Percentiles rank a stretch among this genome's conserved stretches.
Conservation (phyloP, 1,140 invertebrate species). For the Diuraphis noxia region DNA sequence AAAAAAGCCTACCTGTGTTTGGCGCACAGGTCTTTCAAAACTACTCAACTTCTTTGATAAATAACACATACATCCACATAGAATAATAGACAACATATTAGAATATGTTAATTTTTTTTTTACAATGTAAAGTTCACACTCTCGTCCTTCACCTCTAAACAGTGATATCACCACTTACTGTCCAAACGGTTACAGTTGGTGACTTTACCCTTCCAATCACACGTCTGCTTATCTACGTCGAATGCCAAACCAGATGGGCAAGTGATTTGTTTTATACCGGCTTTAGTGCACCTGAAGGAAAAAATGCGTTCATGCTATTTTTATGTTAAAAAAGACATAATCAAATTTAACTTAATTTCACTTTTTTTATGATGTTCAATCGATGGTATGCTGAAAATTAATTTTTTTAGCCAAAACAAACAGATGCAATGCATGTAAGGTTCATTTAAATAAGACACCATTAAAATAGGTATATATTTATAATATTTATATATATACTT, state of each 20-base stretch:
- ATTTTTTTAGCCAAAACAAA: conserved; percentile 51
- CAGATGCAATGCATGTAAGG: conserved; percentile 43
- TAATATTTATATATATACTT: background rate
- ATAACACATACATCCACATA: background rate
- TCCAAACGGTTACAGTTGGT: conserved; percentile 92
- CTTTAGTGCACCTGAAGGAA: conserved; percentile 80
- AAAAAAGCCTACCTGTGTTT: conserved; percentile 45
- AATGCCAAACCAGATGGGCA: conserved; percentile 93
- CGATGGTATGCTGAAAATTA: conserved; percentile 35
- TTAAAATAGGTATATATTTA: conserved; percentile 9
- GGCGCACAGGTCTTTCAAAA: conserved; percentile 50
- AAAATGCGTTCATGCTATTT: conserved; percentile 56
- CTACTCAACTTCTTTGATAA: conserved; percentile 39
- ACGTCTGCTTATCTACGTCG: conserved; percentile 95
- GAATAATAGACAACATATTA: background rate
- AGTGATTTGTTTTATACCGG: conserved; percentile 90
- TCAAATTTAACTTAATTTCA: conserved; percentile 31
- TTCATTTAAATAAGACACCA: conserved; percentile 44
- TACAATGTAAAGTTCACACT: conserved; percentile 41
- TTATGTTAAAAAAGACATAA: conserved; percentile 41
- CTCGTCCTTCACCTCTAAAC: conserved; percentile 52
- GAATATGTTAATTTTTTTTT: conserved; percentile 17
- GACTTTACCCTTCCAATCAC: conserved; percentile 96
- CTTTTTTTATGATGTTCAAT: conserved; percentile 33
- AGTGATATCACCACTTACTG: conserved; percentile 76